phyloP scores from a whole-genome alignment of 2,888 invertebrate genomes.

The Phortica magna region DNA sequence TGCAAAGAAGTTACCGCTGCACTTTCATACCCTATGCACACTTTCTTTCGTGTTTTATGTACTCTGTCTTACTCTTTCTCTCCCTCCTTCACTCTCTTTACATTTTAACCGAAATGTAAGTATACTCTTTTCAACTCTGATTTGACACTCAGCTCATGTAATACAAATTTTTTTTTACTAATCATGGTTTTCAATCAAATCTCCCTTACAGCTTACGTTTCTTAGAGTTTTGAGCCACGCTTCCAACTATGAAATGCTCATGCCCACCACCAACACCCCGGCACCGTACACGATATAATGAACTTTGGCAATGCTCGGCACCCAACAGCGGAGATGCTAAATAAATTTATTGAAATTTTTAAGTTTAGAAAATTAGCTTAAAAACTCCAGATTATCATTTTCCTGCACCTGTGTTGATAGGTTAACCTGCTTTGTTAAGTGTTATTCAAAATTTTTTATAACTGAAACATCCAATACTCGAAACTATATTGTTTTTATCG shows the following conservation, averaged over 20 bases:
- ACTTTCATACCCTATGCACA: conserved; percentile 7
- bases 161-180: not conserved
- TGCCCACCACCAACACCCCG: not conserved
- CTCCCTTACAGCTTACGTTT: conserved; percentile 12
- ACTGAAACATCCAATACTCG: conserved; percentile 21
- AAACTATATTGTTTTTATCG: conserved; percentile 24
- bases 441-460: not conserved
- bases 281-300: not conserved
- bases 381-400: not conserved
- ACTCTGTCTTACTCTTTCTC: not conserved
- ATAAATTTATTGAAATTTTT: not conserved
- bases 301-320: not conserved
- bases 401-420: conserved; percentile 2
- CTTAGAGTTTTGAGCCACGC: not conserved
- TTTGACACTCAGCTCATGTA: not conserved
- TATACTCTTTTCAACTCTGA: not conserved
- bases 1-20: not conserved
- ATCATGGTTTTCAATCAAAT: not conserved
- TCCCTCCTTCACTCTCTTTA: not conserved
- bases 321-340: not conserved
- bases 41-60: not conserved
- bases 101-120: conserved; percentile 12
- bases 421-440: not conserved
- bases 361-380: conserved; percentile 16
- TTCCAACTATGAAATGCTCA: conserved; percentile 11